Evolutionary conservation across 92 coral and sea anemone species (phyloP).

Genomic region (Virgularia gustaviana): DNA sequence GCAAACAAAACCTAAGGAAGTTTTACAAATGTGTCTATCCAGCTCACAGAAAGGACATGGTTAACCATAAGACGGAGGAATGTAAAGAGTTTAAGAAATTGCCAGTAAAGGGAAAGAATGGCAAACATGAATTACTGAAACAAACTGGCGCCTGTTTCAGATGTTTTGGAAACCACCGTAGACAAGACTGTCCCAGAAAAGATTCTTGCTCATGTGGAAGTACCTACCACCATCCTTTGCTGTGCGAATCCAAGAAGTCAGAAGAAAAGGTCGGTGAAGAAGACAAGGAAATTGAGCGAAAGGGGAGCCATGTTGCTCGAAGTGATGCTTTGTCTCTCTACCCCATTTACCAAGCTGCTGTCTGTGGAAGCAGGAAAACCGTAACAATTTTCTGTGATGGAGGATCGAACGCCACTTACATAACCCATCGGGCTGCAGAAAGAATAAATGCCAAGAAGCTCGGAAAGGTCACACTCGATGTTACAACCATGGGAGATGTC

Average conservation of each 20-base stretch:
- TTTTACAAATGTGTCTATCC: slow-evolving; percentile 17
- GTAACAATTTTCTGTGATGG: slow-evolving; percentile 38
- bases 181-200: slow-evolving; percentile 9
- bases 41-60: slow-evolving; percentile 28
- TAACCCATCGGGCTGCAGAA: slow-evolving; percentile 41
- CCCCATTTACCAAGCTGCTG: slow-evolving; percentile 18
- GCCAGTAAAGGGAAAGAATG: not conserved
- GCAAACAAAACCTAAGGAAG: not conserved
- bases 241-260: not conserved
- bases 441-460: slow-evolving; percentile 40
- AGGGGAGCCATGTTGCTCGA: slow-evolving; percentile 3
- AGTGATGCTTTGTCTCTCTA: slow-evolving; percentile 11
- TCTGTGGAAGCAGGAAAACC: slow-evolving; percentile 5
- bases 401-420: slow-evolving; percentile 44
- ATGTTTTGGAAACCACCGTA: slow-evolving; percentile 31
- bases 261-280: not conserved
- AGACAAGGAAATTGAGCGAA: not conserved
- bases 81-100: slow-evolving; percentile 37
- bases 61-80: slow-evolving; percentile 24
- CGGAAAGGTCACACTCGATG: slow-evolving; percentile 25
- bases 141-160: slow-evolving; percentile 30
- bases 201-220: slow-evolving; percentile 29
- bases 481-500: slow-evolving; percentile 44
- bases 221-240: slow-evolving; percentile 21
- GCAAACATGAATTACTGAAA: slow-evolving; percentile 23